Base-by-base conservation (phyloP, 2,113 vertebrate species). In the Solea solea region DNA sequence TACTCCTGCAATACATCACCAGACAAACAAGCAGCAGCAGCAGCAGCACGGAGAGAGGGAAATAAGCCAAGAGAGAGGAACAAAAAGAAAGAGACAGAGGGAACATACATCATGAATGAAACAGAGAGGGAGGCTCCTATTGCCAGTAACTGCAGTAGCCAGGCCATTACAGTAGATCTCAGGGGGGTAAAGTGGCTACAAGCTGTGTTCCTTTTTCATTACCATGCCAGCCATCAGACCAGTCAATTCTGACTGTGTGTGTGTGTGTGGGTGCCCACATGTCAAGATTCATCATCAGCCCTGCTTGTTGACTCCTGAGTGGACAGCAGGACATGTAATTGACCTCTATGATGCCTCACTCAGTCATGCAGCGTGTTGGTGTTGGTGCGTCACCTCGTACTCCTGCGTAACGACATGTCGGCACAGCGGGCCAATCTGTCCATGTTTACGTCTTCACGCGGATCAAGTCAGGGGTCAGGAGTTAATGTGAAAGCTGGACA, bases 1-100 rank as follows among this genome's bases (percentile, higher is more conserved):
- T 72, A 72, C 65, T 73, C 66, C 80, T 77, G 84, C 84, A 56
- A 80, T 88, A 87, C 64, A 90, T 91, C 90, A 90, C 75, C 73
- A 66, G 80, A 79, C 82, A 88, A 89, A 89, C 74, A 82, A 78
- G 88, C 69, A 62, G 76, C 65, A 78, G 88, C 69, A 62, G 76
- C 65, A 41, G n/a, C 61, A 64, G 52, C 42, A 58, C 1, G 13
- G 67, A 54, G 45, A 64, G 41, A 60, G 61, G 14, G 64, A 66
- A 66, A 62, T 40, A 61, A 81, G 57, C 58, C 40, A 66, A 57
- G 69, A 59, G 50, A 56, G 61, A 57, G 48, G 21, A n/a, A n/a
- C n/a, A n/a, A n/a, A n/a, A n/a, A n/a, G 49, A 0, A 40, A 59
- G 7, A 54, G 39, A 68, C 9, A 1, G n/a, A 9, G 10, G 13